phyloP scores from a whole-genome alignment of 2,888 invertebrate genomes.

The Pseudeuparius sepicola region DNA sequence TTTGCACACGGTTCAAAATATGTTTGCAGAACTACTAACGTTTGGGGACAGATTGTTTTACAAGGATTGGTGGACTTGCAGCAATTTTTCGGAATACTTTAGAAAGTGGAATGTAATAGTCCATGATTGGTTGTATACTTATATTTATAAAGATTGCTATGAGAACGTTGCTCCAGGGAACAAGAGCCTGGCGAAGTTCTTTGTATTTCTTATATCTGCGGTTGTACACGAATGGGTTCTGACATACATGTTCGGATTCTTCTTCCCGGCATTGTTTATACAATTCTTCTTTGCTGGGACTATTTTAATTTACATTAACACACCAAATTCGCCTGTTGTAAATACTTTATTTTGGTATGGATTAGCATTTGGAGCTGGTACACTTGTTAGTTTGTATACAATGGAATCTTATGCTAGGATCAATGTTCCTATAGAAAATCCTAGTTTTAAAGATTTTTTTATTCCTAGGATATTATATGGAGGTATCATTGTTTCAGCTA shows the following conservation, averaged over 20 bases:
- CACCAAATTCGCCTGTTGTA: slow-evolving; percentile 40
- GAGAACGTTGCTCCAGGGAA: slow-evolving; percentile 39
- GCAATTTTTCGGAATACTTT: slow-evolving; percentile 72
- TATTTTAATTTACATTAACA: slow-evolving; percentile 44
- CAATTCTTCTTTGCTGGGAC: slow-evolving; percentile 65
- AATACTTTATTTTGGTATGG: slow-evolving; percentile 82
- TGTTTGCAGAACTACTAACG: slow-evolving; percentile 76
- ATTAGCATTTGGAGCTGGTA: slow-evolving; percentile 67
- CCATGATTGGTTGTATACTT: slow-evolving; percentile 87
- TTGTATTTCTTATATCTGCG: slow-evolving; percentile 73
- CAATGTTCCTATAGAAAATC: slow-evolving; percentile 49
- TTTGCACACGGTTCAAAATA: slow-evolving; percentile 86
- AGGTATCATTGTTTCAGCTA: slow-evolving; percentile 10
- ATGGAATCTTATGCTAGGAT: slow-evolving; percentile 78
- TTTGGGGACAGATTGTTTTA: slow-evolving; percentile 84
- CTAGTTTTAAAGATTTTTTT: slow-evolving; percentile 20
- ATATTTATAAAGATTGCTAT: slow-evolving; percentile 68
- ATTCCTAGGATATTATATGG: slow-evolving; percentile 28
- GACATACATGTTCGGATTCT: slow-evolving; percentile 68
- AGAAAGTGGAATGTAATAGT: slow-evolving; percentile 95
- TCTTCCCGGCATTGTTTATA: slow-evolving; percentile 76
- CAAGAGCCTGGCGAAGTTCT: slow-evolving; percentile 45
- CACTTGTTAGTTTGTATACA: slow-evolving; percentile 65
- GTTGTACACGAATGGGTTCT: slow-evolving; percentile 85
- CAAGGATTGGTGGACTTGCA: slow-evolving; percentile 91